Base-by-base conservation (phyloP, 2,888 invertebrate species). In the Antheraea assamensis region DNA sequence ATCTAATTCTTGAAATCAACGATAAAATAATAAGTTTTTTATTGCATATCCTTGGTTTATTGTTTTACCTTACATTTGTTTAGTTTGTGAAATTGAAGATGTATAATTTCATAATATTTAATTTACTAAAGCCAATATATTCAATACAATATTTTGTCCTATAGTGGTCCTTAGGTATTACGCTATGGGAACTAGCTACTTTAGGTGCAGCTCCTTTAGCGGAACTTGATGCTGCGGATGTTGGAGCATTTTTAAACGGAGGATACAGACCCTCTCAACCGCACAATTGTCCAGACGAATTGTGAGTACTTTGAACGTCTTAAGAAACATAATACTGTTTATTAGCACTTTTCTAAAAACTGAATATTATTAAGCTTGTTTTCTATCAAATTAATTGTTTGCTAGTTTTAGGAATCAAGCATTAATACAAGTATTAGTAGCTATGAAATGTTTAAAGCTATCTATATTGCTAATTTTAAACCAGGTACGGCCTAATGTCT, bases 111-210 rank as follows among this genome's bases (percentile, higher is more conserved):
- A 61, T 61, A 30, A 19, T 3, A 66, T 66, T n/a, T 71, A 17
- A 58, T 55, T 71, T 31, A 55, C 31, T 15, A 58, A 27, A 58
- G 15, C 15, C 10, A 24, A 35, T 0, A 61, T 30, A 70, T 61
- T 70, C 15, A 55, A 64, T 42, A 5, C 7, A 13, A 31, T 8
- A 47, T 15, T 77, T 78, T 76, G 42, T 72, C 75, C 15, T 71
- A 17, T 87, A 98, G 97, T 99, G 99, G 99, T 97, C 98, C 7
- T 97, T 98, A 91, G 99, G 99, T n/a, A 97, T 99, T 72, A 96
- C 98, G 17, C 95, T 99, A 78, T 99, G 99, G 99, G 99, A 99
- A 92, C 92, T 99, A 85, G 96, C 98, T 78, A 99, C 99, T 5
- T 93, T 98, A 82, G 98, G 98, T 2, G 97, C 98, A 78, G 96